Base-by-base conservation (phyloP, 2,113 vertebrate species). In the Malurus melanocephalus region DNA sequence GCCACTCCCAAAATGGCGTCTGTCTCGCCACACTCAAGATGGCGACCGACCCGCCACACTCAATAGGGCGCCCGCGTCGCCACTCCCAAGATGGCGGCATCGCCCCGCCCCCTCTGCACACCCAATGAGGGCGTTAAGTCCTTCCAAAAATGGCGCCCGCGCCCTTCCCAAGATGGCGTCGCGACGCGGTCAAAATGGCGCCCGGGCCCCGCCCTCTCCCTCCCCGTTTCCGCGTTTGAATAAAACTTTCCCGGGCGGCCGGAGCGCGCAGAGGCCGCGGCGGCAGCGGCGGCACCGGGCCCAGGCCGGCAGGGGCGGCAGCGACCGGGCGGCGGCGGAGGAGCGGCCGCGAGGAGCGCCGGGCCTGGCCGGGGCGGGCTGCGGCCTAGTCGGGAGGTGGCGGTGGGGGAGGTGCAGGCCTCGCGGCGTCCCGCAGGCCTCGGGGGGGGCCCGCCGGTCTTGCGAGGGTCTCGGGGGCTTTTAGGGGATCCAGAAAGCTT, bases 191-290 rank as follows among this genome's bases (percentile, higher is more conserved):
- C 84, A 86, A 86, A 24, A 86, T 86, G 84, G 84, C 84, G 66
- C 1, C 84, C 3, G 19, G 49, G 74, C 84, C 21, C 74, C 84
- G 84, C 84, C 84, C 57, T 48, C 57, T 69, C 84, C 84, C 74
- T 64, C 65, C 65, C 74, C 65, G 65, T 78, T 86, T 86, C 84
- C 84, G 84, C 84, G 84, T 78, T 86, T 86, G 84, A 86, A 86
- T 86, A 71, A 78, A 86, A 86, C 74, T 86, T 86, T 78, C 51
- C 40, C 74, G 75, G 84, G 84, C 49, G 59, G 59, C 43, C 66
- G 57, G 66, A 62, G 49, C 84, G 55, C 73, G 73, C 64, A 46
- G 56, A 67, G 76, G 57, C 84, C 64, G 64, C 42, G 52, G 45
- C 45, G 71, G 43, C 30, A 53, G 71, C 35, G 61, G 43, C 26